Conservation (phyloP, 2,797 vertebrate genomes). For the Clamator glandarius region DNA sequence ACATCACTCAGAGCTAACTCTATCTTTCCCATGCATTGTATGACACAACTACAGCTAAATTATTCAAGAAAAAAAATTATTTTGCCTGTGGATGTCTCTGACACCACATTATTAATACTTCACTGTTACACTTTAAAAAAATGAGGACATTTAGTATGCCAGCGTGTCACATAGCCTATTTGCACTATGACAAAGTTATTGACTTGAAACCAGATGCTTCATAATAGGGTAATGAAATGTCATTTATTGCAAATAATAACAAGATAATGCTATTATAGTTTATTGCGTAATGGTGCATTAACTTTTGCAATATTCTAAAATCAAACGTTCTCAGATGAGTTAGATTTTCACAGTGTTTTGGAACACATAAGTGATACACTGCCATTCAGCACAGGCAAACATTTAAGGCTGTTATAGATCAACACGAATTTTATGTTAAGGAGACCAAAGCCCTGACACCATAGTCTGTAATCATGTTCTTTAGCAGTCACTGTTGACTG, state of each 20-base stretch:
- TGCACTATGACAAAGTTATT: not conserved
- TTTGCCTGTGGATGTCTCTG: not conserved
- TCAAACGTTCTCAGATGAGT: not conserved
- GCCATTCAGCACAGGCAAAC: not conserved
- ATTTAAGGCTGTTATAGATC: not conserved
- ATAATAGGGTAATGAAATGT: not conserved
- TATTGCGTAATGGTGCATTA: not conserved
- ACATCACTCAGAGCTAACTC: not conserved
- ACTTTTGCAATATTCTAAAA: not conserved
- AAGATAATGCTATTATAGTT: not conserved
- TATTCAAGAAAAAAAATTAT: not conserved
- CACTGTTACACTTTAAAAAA: not conserved
- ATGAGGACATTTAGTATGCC: not conserved
- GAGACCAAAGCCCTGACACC: not conserved
- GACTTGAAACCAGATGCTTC: constrained; percentile 5
- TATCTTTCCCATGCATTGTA: not conserved
- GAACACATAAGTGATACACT: not conserved
- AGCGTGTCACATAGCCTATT: not conserved
- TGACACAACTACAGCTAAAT: not conserved
- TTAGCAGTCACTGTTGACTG: not conserved
- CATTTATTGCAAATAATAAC: constrained; percentile 17
- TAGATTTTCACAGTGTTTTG: not conserved
- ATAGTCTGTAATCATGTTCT: not conserved
- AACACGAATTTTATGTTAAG: not conserved
- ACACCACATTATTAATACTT: not conserved